Base-by-base conservation (phyloP, 1,140 invertebrate species). In the Callitettix versicolor region DNA sequence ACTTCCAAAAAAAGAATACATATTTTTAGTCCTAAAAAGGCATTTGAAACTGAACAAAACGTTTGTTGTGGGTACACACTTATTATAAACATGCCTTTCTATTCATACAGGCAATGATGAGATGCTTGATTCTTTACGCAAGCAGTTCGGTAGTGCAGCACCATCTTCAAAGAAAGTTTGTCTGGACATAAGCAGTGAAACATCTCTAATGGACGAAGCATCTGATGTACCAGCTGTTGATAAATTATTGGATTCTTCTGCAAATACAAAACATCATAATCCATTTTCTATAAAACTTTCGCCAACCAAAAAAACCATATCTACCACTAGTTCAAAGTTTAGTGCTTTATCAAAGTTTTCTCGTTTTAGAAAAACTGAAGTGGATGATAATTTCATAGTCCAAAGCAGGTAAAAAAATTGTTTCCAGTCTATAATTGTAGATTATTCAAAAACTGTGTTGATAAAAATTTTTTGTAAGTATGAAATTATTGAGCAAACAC, bases 271-370 rank as follows among this genome's bases (percentile, higher is more conserved):
- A 18, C 12, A 50, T 15, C 14, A 17, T 21, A 43, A 53, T 18
- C 41, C 43, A 40, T 44, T 53, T 15, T 15, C n/a, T 30, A 30
- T 4, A 9, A 30, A 30, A 30, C 3, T 9, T 30, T 4, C 26
- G 3, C 26, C 26, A 30, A 30, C 26, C 3, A 3, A 30, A 7
- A 61, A 57, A 52, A 14, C 36, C 2, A 54, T 46, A 50, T 56
- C 46, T 33, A 46, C 51, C 15, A 40, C 15, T 43, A 22, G n/a
- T 14, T 51, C 66, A 58, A 63, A 65, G 17, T 47, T 53, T 11
- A 46, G 44, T 41, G 34, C 18, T 6, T 53, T 58, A 6, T 53
- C 44, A 7, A 65, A 58, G 26, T 40, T 34, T 17, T 56, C 15
- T 42, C 52, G 15, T 53, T 63, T 53, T 56, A 63, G 12, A 41